Base-by-base conservation (phyloP, 2,797 vertebrate species). In the Mallotus villosus region DNA sequence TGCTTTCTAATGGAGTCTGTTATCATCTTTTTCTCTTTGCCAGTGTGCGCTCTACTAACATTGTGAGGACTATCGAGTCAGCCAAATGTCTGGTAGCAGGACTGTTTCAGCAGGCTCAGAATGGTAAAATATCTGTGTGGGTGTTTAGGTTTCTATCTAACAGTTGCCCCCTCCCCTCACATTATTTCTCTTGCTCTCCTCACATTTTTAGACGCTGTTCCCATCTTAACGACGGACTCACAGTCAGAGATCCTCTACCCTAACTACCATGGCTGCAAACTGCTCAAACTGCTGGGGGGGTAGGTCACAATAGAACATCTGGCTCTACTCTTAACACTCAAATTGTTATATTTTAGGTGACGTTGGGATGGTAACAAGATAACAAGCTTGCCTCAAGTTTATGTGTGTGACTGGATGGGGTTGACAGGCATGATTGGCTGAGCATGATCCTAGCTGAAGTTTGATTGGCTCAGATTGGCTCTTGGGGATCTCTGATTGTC, bases 21-120 rank as follows among this genome's bases (percentile, higher is more conserved):
- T 14, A 12, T 46, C 41, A 37, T 77, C 6, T 78, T 49, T 67
- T 32, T 29, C 60, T 79, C 25, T 21, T 70, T 75, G 74, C 41
- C 85, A 99, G 97, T 29, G 81, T 97, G 74, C 97, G 97, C 73
- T 98, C 97, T 74, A 96, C 95, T 80, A 99, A 99, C 81, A 95
- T 99, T 67, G 85, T 90, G 78, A 95, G 97, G 84, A 99, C 97
- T 78, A 93, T 99, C 88, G 96, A 99, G 85, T 98, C 97, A 29
- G 94, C 96, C 55, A 95, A 92, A 60, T 98, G 96, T 83, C 90
- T 99, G 84, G 85, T 99, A 74, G 97, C 97, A 63, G 97, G 97
- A 34, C 91, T 99, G 76, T 99, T 95, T 81, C 94, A 94, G 78
- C 93, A 94, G 84, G 91, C 95, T 78, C 95, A 96, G 86, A 88